These are phyloP conservation scores for Pelmatolapia mariae DNA, from an alignment of 2,113 vertebrate species.

Conservation along the genomic window DNA sequence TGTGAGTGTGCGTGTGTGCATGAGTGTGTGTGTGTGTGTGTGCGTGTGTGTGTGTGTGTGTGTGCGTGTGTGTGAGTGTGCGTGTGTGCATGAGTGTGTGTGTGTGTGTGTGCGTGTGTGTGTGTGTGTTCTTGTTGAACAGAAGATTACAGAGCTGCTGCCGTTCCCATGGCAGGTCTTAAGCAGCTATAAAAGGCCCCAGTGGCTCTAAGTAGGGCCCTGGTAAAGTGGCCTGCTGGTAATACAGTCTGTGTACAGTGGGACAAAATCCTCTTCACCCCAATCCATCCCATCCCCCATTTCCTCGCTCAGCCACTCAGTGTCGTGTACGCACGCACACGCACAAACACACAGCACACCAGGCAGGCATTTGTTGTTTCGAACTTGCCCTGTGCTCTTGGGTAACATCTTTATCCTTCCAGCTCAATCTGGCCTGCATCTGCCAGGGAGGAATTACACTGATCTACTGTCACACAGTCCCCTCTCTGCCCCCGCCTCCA, in stretches of 20 bases:
- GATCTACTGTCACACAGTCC: conserved; percentile 43
- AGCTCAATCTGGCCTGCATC: conserved; percentile 62
- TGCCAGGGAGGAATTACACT: conserved; percentile 59
- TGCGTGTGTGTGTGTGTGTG: too few species aligned
- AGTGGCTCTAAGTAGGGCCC: conserved; percentile 6
- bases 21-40: too few species aligned
- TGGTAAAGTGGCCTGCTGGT: conserved; percentile 52
- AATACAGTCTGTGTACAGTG: conserved; percentile 14
- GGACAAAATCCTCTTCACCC: not conserved
- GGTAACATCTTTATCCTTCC: conserved; percentile 69
- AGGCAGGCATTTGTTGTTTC: conserved; percentile 29
- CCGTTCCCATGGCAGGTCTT: conserved; percentile 7
- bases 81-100: accelerated
- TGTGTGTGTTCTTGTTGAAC: not conserved
- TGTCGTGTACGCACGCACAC: not conserved
- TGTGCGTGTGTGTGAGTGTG: too few species aligned
- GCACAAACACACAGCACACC: not conserved
- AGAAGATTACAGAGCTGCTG: conserved; percentile 1
- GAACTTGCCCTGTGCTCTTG: conserved; percentile 33
- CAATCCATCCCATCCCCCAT: not conserved
- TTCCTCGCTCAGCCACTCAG: not conserved
- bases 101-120: accelerated
- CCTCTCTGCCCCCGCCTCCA: not conserved
- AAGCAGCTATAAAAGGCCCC: conserved; percentile 22
- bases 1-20: too few species aligned